Evolutionary conservation across 2,113 vertebrate species (phyloP), one percentile per base, ranked within the genome.

Genomic region (Speoplatyrhinus poulsoni): DNA sequence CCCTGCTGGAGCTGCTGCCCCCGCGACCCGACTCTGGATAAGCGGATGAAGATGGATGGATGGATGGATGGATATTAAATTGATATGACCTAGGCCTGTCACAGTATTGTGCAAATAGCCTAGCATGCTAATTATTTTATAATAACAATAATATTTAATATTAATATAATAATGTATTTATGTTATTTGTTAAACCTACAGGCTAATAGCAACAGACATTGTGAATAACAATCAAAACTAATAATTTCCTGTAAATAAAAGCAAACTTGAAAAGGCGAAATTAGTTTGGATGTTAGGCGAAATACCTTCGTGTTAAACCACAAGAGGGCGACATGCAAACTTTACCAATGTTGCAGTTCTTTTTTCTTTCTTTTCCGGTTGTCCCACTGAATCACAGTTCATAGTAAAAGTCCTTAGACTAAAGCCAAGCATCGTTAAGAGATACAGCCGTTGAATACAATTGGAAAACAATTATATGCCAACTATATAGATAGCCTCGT

Each of bases 281-380:
- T 26, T 26, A 41, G 6, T 41, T 6, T 11, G 10, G 1, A 12
- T 3, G 13, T 15, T 15, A 52, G 49, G 49, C 49, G 3, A 52
- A 12, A 15, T 15, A 54, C 6, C 6, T 15, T 54, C 52, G 13
- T 16, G n/a, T 15, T 0, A 7, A 19, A 11, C 49, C 82, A 57
- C 64, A 41, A 70, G 75, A 70, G 53, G 82, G 67, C 41, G 41
- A 46, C 11, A 41, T 41, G 9, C 12, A 32, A 6, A 26, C 15
- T 15, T 53, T n/a, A 0, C 7, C 12, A 16, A n/a, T 6, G 0
- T 15, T 9, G 17, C 16, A 5, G 6, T 6, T 55, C 48, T 54
- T 1, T 7, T 32, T 49, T 16, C 55, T 26, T 26, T 26, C 49
- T 52, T 46, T 60, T 60, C 26, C 61, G 12, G 12, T 57, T 26